Evolutionary conservation across 2,113 vertebrate genomes (phyloP), one percentile per base, ranked within the genome.

Genomic region (Ammodramus savannarum): DNA sequence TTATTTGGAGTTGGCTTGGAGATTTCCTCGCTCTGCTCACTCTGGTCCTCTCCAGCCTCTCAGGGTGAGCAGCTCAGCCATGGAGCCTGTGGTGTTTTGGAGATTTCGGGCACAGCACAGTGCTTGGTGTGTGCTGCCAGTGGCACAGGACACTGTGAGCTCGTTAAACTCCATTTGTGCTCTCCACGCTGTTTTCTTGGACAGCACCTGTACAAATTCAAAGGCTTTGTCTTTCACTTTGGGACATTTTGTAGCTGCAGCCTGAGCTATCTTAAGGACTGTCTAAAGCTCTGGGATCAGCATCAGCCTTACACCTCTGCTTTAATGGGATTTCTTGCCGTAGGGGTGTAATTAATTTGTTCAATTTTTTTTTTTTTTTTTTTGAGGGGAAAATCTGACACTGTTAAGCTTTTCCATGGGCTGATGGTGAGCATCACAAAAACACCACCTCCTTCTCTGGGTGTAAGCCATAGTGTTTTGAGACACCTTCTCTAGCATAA

Each of bases 401-500:
- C 26, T 17, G 13, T 62, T 49, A 63, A 71, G 51, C 55, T 88
- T 91, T 43, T 90, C 48, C 51, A 58, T 31, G 62, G 87, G 49
- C 62, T 85, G 79, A 21, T 65, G 72, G 15, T 49, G 11, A 78
- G 84, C 58, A 62, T 66, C 38, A 51, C 62, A 69, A 90, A 91
- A 86, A 41, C 63, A 85, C 41, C 75, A 80, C 41, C 63, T 93
- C 62, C 71, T 90, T 76, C 57, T 52, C 75, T 58, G 48, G 29
- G 81, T 78, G 66, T 62, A 65, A 71, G 69, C 61, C 57, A 20
- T 4, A 3, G 48, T 87, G 87, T 91, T 94, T 84, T 89, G 77
- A 93, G 90, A 72, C 66, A 91, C 77, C 66, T 87, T 94, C 66
- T 81, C 66, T 52, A 41, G 67, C 22, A 58, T 92, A 88, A 90